Conservation (phyloP, 2,113 vertebrate genomes). For the Thunnus maccoyii region DNA sequence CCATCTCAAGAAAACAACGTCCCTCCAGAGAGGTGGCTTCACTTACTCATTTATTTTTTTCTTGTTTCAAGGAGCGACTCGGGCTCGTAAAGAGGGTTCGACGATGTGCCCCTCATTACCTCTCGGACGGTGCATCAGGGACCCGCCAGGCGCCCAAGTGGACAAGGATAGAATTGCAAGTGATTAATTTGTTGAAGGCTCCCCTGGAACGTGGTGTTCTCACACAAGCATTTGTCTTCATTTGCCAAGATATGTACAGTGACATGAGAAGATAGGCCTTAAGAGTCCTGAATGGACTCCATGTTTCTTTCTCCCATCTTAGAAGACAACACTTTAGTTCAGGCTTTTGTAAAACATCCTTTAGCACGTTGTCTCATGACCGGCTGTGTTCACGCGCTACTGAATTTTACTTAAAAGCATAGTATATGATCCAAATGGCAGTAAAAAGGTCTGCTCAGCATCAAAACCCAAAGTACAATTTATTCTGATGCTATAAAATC, state of each 20-base stretch:
- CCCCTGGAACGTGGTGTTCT: slow-evolving; percentile 71
- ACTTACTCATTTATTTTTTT: slow-evolving; percentile 56
- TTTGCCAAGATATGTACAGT: slow-evolving; percentile 76
- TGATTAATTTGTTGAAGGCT: slow-evolving; percentile 82
- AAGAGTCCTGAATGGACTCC: slow-evolving; percentile 32
- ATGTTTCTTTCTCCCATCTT: not conserved
- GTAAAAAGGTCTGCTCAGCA: too few relatives aligned
- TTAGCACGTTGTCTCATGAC: not conserved
- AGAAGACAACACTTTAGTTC: slow-evolving; percentile 15
- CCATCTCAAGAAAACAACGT: slow-evolving; percentile 60
- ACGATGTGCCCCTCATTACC: slow-evolving; percentile 67
- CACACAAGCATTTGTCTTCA: slow-evolving; percentile 84
- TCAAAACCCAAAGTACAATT: not conserved
- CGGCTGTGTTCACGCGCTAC: not conserved
- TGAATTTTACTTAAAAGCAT: too few relatives aligned
- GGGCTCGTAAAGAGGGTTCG: slow-evolving; percentile 44
- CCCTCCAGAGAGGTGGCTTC: slow-evolving; percentile 72
- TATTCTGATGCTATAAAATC: not conserved
- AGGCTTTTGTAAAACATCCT: not conserved
- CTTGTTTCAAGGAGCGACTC: slow-evolving; percentile 40
- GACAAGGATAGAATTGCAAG: slow-evolving; percentile 82
- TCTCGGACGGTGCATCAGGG: slow-evolving; percentile 48
- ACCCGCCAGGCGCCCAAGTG: slow-evolving; percentile 77
- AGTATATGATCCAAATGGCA: too few relatives aligned
- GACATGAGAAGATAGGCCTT: slow-evolving; percentile 71